These are phyloP conservation scores for Acanthosepion pharaonis DNA, from an alignment of 2,888 invertebrate species.

Conservation along the genomic window DNA sequence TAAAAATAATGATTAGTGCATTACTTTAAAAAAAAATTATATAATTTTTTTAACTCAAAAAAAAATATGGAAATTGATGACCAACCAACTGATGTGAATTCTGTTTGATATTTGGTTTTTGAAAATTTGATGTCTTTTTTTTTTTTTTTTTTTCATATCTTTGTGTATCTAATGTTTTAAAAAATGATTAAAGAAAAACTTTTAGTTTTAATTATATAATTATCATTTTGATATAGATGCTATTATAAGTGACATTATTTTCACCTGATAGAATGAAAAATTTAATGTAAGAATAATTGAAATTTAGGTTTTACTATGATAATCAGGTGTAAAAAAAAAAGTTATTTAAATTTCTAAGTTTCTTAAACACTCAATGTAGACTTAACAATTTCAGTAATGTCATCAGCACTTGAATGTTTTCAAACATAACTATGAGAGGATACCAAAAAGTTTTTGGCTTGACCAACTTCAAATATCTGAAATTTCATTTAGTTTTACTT, in stretches of 20 bases:
- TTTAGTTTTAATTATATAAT: not conserved
- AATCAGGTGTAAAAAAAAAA: no score
- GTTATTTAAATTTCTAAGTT: not conserved
- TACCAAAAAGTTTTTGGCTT: no score
- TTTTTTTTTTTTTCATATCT: not conserved
- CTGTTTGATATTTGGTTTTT: conserved; percentile 24
- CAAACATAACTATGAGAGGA: no score
- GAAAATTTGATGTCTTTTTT: not conserved
- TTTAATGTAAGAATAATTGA: not conserved
- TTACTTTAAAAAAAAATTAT: no score
- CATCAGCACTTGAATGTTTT: no score
- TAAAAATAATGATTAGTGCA: no score
- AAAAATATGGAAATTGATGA: not conserved
- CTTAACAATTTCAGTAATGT: not conserved
- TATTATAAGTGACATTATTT: not conserved
- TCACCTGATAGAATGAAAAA: not conserved
- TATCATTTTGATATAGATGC: not conserved
- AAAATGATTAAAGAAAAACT: no score
- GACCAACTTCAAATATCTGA: no score
- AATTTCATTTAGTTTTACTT: no score
- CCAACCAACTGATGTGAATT: not conserved
- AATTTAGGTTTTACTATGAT: no score
- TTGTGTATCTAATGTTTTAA: no score
- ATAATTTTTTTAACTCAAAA: no score
- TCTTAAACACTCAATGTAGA: not conserved